Conservation (phyloP, 2,797 vertebrate species). For the Coreius guichenoti region DNA sequence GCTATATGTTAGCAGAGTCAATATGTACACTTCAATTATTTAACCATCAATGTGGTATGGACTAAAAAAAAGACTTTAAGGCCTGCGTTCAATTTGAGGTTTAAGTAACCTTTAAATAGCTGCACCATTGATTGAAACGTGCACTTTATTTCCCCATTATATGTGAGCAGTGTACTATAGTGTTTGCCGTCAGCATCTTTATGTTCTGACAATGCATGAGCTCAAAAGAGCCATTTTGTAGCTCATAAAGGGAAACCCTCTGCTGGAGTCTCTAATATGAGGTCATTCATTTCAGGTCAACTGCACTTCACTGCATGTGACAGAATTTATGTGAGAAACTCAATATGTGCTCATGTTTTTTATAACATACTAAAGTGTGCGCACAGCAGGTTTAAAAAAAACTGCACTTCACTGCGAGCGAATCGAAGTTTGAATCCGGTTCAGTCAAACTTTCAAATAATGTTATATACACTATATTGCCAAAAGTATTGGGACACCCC, state of each 20-base stretch:
- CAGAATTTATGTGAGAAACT: conserved; percentile 33
- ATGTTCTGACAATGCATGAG: background rate
- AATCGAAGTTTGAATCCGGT: background rate
- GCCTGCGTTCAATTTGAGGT: background rate
- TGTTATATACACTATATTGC: too few relatives aligned
- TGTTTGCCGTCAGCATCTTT: conserved; percentile 23
- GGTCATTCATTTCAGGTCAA: conserved; percentile 35
- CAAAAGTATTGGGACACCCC: too few relatives aligned
- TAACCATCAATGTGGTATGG: background rate
- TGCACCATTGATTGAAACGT: background rate
- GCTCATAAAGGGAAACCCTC: conserved; percentile 21
- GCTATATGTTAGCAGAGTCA: background rate
- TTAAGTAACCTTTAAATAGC: conserved; percentile 15
- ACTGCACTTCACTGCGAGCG: too few relatives aligned
- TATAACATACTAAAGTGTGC: conserved; percentile 16
- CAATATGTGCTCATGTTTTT: conserved; percentile 15
- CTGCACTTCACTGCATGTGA: conserved; percentile 31
- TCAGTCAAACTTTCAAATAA: background rate
- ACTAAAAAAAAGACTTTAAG: background rate
- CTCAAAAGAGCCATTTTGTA: background rate
- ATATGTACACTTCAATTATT: background rate
- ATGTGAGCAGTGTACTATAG: background rate
- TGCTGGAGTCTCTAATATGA: conserved; percentile 21
- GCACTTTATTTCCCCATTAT: background rate
- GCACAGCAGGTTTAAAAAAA: background rate